Conservation (phyloP, 2,113 vertebrate genomes). For the Sebastes fasciatus region DNA sequence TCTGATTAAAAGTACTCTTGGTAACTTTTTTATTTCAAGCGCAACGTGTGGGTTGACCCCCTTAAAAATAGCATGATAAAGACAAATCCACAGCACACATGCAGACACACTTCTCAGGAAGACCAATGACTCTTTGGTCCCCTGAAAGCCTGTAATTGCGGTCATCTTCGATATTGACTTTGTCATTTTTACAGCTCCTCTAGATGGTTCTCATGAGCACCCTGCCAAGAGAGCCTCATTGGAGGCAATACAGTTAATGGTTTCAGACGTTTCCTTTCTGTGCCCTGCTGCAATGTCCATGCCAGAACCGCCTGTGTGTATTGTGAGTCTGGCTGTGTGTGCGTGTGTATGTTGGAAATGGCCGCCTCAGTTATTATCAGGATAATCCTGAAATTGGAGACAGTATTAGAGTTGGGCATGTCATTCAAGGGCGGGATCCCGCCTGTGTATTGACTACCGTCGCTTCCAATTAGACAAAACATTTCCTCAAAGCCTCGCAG, state of each 20-base stretch:
- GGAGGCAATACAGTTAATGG: slow-evolving; percentile 71
- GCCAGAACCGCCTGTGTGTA: slow-evolving; percentile 73
- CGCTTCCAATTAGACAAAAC: slow-evolving; percentile 82
- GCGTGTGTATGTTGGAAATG: slow-evolving; percentile 77
- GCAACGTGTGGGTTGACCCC: slow-evolving; percentile 38
- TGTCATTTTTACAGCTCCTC: slow-evolving; percentile 81
- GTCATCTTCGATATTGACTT: slow-evolving; percentile 80
- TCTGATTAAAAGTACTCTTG: slow-evolving; percentile 25
- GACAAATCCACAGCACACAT: slow-evolving; percentile 34
- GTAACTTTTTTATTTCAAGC: slow-evolving; percentile 22
- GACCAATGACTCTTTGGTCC: slow-evolving; percentile 63
- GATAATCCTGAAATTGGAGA: slow-evolving; percentile 84
- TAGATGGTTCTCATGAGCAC: slow-evolving; percentile 78
- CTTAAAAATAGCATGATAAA: slow-evolving; percentile 29
- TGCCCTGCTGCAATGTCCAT: slow-evolving; percentile 69
- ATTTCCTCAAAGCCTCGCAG: slow-evolving; percentile 76
- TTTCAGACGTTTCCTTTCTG: slow-evolving; percentile 73
- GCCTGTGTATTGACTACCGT: slow-evolving; percentile 81
- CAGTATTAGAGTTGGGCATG: slow-evolving; percentile 79
- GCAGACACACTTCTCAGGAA: slow-evolving; percentile 55
- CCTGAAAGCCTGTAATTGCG: slow-evolving; percentile 72
- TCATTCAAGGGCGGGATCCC: slow-evolving; percentile 78
- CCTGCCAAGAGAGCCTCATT: slow-evolving; percentile 75
- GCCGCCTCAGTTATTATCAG: slow-evolving; percentile 79
- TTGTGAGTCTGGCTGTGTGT: slow-evolving; percentile 50